Evolutionary conservation across 2,888 invertebrate species (phyloP).

Genomic region (Drosophila mimetica): DNA sequence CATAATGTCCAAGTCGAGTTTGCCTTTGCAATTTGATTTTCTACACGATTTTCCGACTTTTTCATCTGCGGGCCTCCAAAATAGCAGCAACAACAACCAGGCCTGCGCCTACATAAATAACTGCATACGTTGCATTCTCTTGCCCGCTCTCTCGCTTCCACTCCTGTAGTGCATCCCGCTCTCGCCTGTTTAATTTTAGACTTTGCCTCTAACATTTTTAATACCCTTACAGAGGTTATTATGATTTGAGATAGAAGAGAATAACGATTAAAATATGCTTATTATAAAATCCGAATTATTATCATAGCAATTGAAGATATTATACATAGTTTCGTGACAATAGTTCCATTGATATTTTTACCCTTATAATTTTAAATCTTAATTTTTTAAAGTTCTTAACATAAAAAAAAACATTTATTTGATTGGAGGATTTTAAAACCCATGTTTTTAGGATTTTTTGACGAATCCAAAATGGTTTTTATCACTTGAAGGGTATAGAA

Average conservation of each 20-base stretch:
- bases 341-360: no score
- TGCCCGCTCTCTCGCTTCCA: slow-evolving; percentile 12
- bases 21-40: slow-evolving; percentile 68
- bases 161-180: slow-evolving; percentile 19
- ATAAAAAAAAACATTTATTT: no score
- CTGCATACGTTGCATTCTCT: slow-evolving; percentile 65
- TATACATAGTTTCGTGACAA: no score
- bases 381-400: no score
- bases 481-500: not conserved
- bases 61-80: slow-evolving; percentile 63
- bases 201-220: slow-evolving; percentile 57
- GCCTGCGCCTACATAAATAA: slow-evolving; percentile 61
- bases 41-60: slow-evolving; percentile 60
- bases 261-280: no score
- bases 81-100: slow-evolving; percentile 39
- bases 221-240: not conserved
- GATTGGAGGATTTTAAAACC: no score
- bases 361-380: no score
- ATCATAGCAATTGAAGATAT: no score
- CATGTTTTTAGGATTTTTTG: no score
- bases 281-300: no score
- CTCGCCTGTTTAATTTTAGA: slow-evolving; percentile 65
- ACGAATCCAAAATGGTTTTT: not conserved
- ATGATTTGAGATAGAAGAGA: not conserved
- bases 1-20: slow-evolving; percentile 46